These are phyloP conservation scores for Notiomystis cincta DNA, from an alignment of 2,113 vertebrate genomes.

Conservation along the genomic window DNA sequence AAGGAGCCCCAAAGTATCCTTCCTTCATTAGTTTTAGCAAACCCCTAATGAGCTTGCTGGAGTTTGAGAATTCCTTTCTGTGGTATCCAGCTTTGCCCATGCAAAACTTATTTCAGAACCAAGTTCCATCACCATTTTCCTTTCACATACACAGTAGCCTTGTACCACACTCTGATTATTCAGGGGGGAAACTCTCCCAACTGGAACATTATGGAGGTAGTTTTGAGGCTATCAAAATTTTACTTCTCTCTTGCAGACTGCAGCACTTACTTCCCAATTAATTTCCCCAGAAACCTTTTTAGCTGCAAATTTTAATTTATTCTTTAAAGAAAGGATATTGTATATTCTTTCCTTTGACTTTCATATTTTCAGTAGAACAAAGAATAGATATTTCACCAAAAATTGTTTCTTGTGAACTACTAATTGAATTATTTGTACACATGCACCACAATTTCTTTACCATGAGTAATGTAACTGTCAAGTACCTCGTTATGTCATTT, in stretches of 20 bases:
- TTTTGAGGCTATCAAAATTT: neutral
- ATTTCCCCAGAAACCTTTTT: neutral
- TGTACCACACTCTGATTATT: neutral
- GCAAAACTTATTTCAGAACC: neutral
- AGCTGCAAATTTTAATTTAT: neutral
- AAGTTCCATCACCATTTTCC: neutral
- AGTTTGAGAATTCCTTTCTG: neutral
- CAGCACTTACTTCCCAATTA: neutral
- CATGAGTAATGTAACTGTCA: neutral
- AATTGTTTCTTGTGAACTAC: neutral
- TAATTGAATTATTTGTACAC: neutral
- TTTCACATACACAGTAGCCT: neutral
- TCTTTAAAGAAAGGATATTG: accelerated
- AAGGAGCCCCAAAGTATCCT: neutral
- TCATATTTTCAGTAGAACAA: neutral
- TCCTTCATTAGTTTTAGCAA: neutral
- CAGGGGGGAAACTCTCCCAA: neutral
- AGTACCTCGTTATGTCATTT: neutral
- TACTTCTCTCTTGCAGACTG: neutral
- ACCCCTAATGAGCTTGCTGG: neutral
- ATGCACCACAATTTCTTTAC: neutral
- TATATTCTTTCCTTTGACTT: neutral
- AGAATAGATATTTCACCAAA: neutral
- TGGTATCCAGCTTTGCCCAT: neutral
- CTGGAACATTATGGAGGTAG: neutral